Evolutionary conservation across 2,888 invertebrate genomes (phyloP).

Genomic region (Rhingia rostrata): DNA sequence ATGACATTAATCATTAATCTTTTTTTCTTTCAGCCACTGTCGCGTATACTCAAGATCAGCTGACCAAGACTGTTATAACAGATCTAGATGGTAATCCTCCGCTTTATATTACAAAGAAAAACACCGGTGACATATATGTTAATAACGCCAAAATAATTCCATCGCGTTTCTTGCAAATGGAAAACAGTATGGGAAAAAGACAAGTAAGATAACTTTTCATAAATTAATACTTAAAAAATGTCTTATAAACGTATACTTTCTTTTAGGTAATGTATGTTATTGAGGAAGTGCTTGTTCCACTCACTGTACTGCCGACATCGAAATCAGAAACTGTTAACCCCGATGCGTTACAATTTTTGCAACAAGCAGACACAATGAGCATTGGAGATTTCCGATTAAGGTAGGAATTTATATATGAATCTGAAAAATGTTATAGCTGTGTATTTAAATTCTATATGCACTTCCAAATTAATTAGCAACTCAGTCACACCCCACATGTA

Average conservation of each 20-base stretch:
- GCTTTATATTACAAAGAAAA: slow-evolving; percentile 90
- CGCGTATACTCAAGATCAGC: slow-evolving; percentile 88
- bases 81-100: slow-evolving; percentile 93
- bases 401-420: slow-evolving; percentile 82
- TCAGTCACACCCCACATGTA: no score
- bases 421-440: no score
- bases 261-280: slow-evolving; percentile 92
- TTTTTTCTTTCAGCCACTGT: slow-evolving; percentile 87
- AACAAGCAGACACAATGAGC: slow-evolving; percentile 90
- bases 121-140: slow-evolving; percentile 89
- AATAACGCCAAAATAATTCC: slow-evolving; percentile 92
- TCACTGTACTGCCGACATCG: slow-evolving; percentile 86
- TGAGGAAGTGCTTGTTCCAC: slow-evolving; percentile 92
- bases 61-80: slow-evolving; percentile 86
- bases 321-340: slow-evolving; percentile 89
- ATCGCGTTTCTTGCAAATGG: slow-evolving; percentile 87
- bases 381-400: slow-evolving; percentile 89
- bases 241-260: slow-evolving; percentile 18
- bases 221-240: slow-evolving; percentile 83
- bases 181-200: slow-evolving; percentile 85
- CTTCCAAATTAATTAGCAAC: no score
- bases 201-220: slow-evolving; percentile 84
- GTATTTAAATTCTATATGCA: no score
- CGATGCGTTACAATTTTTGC: slow-evolving; percentile 91
- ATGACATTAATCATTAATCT: neutral